These are phyloP conservation scores for Drosophila grimshawi DNA, from an alignment of 1,140 invertebrate species.

Conservation along the genomic window DNA sequence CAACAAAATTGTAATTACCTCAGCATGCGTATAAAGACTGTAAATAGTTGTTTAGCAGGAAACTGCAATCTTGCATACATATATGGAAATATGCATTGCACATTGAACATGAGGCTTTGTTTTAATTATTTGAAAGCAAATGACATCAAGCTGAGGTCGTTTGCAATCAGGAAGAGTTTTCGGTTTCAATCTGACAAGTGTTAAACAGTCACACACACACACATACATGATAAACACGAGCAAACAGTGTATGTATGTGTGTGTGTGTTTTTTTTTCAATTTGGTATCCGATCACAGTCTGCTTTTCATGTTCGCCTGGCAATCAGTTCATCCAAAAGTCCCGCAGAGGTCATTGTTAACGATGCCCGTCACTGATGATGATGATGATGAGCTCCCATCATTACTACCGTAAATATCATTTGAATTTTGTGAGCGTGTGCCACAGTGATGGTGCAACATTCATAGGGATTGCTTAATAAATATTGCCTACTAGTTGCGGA, in stretches of 20 bases:
- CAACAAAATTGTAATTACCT: no score
- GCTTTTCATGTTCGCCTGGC: conserved; percentile 58
- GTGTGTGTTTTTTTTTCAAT: no score
- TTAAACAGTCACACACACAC: neutral
- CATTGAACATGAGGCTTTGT: conserved; percentile 31
- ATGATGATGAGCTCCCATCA: conserved; percentile 5
- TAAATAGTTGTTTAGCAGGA: conserved; percentile 51
- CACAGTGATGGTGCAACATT: no score
- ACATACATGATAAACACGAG: conserved; percentile 1
- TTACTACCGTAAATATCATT: neutral
- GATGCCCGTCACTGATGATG: neutral
- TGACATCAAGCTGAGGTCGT: conserved; percentile 4
- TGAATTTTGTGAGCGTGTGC: no score
- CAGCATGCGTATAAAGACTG: no score
- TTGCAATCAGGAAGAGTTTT: conserved; percentile 37
- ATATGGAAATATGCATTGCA: conserved; percentile 20
- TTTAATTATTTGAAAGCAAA: conserved; percentile 45
- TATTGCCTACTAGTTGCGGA: no score
- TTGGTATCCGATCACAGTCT: conserved; percentile 27
- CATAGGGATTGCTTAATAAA: no score
- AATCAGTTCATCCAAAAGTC: conserved; percentile 57
- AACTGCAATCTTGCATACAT: conserved; percentile 29
- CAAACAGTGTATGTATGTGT: conserved; percentile 10
- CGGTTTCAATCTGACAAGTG: neutral
- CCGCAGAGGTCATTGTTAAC: conserved; percentile 48